Evolutionary conservation across 2,888 invertebrate genomes (phyloP).

Genomic region (Ormyrus thymus): DNA sequence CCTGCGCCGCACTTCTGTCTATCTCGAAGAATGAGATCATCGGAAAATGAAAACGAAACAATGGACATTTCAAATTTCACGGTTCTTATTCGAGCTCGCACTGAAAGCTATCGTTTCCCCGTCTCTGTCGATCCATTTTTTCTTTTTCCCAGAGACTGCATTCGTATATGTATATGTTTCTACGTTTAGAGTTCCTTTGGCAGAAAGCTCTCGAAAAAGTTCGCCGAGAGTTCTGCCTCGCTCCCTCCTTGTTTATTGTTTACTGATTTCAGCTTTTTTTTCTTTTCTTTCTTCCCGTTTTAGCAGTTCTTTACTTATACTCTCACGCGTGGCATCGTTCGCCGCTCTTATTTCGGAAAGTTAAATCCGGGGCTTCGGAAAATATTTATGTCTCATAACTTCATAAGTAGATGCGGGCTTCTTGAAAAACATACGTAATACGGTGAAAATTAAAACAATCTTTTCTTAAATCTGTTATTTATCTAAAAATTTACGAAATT

Average conservation of each 20-base stretch:
- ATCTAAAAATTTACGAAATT: too few species aligned
- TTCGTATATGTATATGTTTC: background rate
- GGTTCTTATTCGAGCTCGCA: background rate
- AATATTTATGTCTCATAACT: too few species aligned
- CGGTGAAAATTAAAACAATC: too few species aligned
- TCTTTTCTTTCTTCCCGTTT: background rate
- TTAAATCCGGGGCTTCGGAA: too few species aligned
- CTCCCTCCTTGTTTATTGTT: conserved; percentile 45
- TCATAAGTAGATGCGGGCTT: too few species aligned
- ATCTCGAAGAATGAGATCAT: conserved; percentile 31
- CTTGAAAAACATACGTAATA: too few species aligned
- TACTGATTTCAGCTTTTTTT: conserved; percentile 25
- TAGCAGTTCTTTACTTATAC: too few species aligned
- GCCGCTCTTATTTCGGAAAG: too few species aligned
- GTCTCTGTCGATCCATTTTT: conserved; percentile 1
- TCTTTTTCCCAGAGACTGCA: background rate
- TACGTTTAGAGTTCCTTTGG: background rate
- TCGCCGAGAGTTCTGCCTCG: background rate
- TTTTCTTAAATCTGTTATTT: too few species aligned
- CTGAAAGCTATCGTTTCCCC: background rate
- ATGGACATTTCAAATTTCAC: conserved; percentile 40
- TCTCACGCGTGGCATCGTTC: too few species aligned
- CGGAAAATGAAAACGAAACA: conserved; percentile 45
- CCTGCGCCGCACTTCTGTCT: background rate
- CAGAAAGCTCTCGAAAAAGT: conserved; percentile 22